Conservation (phyloP, 2,888 invertebrate genomes). For the Drosophila recens region DNA sequence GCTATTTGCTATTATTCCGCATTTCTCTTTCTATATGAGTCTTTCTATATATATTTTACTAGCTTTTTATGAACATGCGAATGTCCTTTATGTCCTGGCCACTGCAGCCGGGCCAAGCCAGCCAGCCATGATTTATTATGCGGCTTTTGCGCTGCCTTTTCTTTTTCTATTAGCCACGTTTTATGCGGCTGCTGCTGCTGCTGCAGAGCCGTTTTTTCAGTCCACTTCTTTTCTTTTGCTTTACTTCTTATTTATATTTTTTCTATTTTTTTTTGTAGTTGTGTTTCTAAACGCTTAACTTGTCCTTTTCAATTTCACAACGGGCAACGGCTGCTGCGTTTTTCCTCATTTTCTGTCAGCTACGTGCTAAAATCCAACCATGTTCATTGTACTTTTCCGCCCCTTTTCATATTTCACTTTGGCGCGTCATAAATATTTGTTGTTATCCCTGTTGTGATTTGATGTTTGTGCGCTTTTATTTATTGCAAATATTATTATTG, state of each 20-base stretch:
- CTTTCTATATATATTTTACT: conserved; percentile 46
- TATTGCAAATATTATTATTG: conserved; percentile 67
- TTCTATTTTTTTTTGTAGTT: conserved; percentile 28
- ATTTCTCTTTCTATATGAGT: conserved; percentile 25
- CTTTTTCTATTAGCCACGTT: conserved; percentile 69
- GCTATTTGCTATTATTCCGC: conserved; percentile 67
- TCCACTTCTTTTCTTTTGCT: neutral
- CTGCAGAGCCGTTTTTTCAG: conserved; percentile 31
- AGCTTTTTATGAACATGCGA: conserved; percentile 70
- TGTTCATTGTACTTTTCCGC: conserved; percentile 30
- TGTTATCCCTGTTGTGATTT: conserved; percentile 61
- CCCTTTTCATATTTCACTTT: conserved; percentile 48
- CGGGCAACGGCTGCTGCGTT: conserved; percentile 40
- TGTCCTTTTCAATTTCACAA: conserved; percentile 74
- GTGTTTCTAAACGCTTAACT: conserved; percentile 66
- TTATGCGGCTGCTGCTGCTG: conserved; percentile 49
- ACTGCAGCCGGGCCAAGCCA: conserved; percentile 36
- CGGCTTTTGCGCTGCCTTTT: conserved; percentile 60
- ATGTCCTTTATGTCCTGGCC: conserved; percentile 60
- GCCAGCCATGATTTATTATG: conserved; percentile 75
- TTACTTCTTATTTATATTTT: conserved; percentile 9
- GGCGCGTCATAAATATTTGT: conserved; percentile 65
- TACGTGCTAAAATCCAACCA: conserved; percentile 43
- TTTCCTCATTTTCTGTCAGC: conserved; percentile 22
- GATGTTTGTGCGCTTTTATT: conserved; percentile 62